A percentile compares a stretch with the other conserved stretches of the same genome.
Conservation (phyloP, 1,140 invertebrate species). For the Apis mellifera region Amel_HAv3.1 CM009945.2:8707001-8707500, state of each 20-base stretch:
- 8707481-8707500: slow-evolving; percentile 21
- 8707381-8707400: neutral
- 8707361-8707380: slow-evolving; percentile 30
- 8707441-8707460: slow-evolving; percentile 23
- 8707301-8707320: too few relatives aligned
- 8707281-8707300: too few relatives aligned
- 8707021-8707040: neutral
- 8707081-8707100: too few relatives aligned
- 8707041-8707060: too few relatives aligned
- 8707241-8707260: neutral
- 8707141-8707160: slow-evolving; percentile 20
- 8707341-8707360: slow-evolving; percentile 1
- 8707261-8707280: too few relatives aligned
- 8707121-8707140: slow-evolving; percentile 1
- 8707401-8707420: neutral
- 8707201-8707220: neutral
- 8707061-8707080: neutral
- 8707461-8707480: neutral
- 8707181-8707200: neutral
- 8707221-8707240: slow-evolving; percentile 18
- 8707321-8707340: neutral
- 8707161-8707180: neutral
- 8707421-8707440: slow-evolving; percentile 20
- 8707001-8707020: slow-evolving; percentile 5
- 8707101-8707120: neutral